A percentile compares a stretch with the other conserved stretches of the same genome.
phyloP scores from a whole-genome alignment of 2,888 invertebrate species.

The Monochamus alternatus region DNA sequence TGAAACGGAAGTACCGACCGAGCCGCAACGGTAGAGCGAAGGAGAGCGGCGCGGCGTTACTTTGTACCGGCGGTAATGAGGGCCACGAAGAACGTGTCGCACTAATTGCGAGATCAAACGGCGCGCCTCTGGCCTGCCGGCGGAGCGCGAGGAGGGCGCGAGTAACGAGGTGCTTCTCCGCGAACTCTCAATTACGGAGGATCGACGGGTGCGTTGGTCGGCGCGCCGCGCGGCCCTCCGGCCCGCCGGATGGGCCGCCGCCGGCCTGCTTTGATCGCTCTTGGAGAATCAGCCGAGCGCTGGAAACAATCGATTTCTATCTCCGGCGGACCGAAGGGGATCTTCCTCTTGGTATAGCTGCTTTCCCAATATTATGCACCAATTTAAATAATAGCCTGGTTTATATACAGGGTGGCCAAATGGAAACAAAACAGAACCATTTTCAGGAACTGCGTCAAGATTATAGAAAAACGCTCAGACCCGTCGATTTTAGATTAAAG shows the following conservation, averaged over 20 bases:
- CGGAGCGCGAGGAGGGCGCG: constrained; percentile 54
- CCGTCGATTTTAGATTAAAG: too few species aligned
- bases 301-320: neutral
- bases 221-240: constrained; percentile 22
- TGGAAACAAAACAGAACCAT: too few species aligned
- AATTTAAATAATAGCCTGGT: too few species aligned
- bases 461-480: too few species aligned
- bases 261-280: constrained; percentile 21
- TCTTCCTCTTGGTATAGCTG: neutral
- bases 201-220: constrained; percentile 46
- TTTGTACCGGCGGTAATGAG: constrained; percentile 61
- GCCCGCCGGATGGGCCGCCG: constrained; percentile 12
- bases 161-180: constrained; percentile 57
- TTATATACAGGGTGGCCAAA: too few species aligned
- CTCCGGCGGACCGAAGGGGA: neutral
- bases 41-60: constrained; percentile 58
- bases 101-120: constrained; percentile 66
- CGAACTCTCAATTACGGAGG: constrained; percentile 55
- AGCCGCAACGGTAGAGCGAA: constrained; percentile 50
- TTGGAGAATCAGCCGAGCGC: neutral
- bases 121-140: constrained; percentile 54
- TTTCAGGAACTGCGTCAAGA: too few species aligned
- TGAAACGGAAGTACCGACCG: constrained; percentile 54
- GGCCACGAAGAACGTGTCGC: constrained; percentile 63
- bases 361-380: neutral